Conservation (phyloP, 2,888 invertebrate genomes). For the Leptinotarsa rubiginosa region DNA sequence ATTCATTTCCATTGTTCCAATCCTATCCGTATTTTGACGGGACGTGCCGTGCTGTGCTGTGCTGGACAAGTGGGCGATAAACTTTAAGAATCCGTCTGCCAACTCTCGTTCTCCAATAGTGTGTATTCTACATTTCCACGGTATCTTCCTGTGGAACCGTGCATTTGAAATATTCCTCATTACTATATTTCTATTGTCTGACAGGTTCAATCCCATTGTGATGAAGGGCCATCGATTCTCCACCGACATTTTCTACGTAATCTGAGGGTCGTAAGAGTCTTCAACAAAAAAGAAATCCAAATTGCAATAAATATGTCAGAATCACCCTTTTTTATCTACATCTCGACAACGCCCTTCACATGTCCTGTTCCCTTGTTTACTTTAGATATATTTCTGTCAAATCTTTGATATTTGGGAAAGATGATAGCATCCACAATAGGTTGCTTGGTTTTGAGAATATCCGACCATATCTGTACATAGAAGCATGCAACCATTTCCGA, state of each 20-base stretch:
- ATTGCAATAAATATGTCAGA: conserved; percentile 8
- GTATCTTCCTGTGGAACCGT: background rate
- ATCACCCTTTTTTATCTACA: background rate
- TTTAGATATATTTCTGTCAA: background rate
- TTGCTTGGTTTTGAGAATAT: background rate
- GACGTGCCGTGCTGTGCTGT: too few relatives aligned
- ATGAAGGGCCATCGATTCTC: background rate
- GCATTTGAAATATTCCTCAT: background rate
- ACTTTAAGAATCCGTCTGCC: too few relatives aligned
- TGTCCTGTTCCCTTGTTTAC: background rate
- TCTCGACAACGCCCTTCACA: background rate
- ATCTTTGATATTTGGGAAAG: background rate
- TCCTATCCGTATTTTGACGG: too few relatives aligned
- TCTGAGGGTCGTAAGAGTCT: background rate
- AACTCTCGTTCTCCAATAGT: background rate
- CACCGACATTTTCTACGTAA: background rate
- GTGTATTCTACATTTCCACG: background rate
- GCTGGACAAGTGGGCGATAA: too few relatives aligned
- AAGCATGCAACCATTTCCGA: too few relatives aligned
- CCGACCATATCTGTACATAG: too few relatives aligned
- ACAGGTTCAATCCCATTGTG: background rate
- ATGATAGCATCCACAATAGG: background rate
- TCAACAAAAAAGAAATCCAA: background rate
- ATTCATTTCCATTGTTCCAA: too few relatives aligned
- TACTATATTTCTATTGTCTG: background rate